phyloP scores from a whole-genome alignment of 2,797 vertebrate genomes.

The Notamacropus eugenii region DNA sequence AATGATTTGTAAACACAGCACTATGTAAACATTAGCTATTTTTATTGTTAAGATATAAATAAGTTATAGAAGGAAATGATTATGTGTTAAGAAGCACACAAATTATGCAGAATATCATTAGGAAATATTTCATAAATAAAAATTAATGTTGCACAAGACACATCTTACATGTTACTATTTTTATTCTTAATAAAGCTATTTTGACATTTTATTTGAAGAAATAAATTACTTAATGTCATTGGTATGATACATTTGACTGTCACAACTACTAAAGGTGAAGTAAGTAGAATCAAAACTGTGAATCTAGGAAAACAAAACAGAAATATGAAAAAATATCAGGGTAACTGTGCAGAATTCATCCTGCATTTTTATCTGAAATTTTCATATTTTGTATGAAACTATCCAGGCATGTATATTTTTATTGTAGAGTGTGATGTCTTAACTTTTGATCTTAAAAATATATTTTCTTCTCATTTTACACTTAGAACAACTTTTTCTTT shows the following conservation, averaged over 20 bases:
- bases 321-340: background rate
- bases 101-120: background rate
- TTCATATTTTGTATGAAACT: slow-evolving; percentile 20
- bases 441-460: background rate
- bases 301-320: background rate
- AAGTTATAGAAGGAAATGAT: background rate
- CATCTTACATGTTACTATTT: background rate
- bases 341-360: slow-evolving; percentile 31
- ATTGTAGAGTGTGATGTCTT: background rate
- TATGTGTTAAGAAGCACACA: slow-evolving; percentile 31
- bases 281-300: background rate
- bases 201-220: slow-evolving; percentile 22
- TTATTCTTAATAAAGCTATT: slow-evolving; percentile 6
- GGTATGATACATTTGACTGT: background rate
- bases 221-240: background rate
- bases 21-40: background rate
- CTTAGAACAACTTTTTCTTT: background rate
- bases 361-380: background rate
- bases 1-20: background rate
- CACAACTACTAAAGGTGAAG: slow-evolving; percentile 18
- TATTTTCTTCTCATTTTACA: background rate
- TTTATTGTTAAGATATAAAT: background rate
- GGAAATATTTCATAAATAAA: slow-evolving; percentile 18
- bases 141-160: background rate
- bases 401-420: background rate